phyloP scores from a whole-genome alignment of 1,140 invertebrate genomes.

The Drosophila obscura region DNA sequence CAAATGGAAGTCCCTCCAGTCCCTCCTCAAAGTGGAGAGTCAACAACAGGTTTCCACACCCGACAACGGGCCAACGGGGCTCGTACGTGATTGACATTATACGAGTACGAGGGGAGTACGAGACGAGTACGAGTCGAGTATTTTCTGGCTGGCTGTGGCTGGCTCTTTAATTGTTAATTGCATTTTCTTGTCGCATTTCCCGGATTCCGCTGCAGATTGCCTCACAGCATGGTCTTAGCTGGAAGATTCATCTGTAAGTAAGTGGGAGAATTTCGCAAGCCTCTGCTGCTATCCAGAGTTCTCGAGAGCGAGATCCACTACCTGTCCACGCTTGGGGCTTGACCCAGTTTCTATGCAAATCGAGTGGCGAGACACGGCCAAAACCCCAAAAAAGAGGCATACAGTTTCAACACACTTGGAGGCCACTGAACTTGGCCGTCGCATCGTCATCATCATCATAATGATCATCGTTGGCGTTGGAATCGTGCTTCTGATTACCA shows the following conservation, averaged over 20 bases:
- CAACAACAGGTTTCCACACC: constrained; percentile 63
- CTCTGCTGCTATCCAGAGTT: no score
- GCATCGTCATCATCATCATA: constrained; percentile 10
- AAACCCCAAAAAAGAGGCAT: constrained; percentile 13
- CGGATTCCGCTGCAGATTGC: constrained; percentile 7
- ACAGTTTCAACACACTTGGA: constrained; percentile 70
- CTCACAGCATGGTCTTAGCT: constrained; percentile 7
- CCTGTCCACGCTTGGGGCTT: constrained; percentile 55
- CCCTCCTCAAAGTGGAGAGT: constrained; percentile 32
- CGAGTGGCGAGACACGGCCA: constrained; percentile 15
- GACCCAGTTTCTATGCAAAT: constrained; percentile 68
- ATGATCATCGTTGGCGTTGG: constrained; percentile 19
- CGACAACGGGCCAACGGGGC: neutral
- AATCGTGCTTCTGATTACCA: constrained; percentile 59
- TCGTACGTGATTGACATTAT: constrained; percentile 69
- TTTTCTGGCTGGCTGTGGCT: constrained; percentile 34
- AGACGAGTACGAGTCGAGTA: no score
- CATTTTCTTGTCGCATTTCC: constrained; percentile 62
- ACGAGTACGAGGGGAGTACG: neutral
- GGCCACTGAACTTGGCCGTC: constrained; percentile 75
- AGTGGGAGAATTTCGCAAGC: no score
- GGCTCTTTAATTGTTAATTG: constrained; percentile 70
- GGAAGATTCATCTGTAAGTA: constrained; percentile 6
- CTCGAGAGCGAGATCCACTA: constrained; percentile 1
- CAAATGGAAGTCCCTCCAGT: no score